Evolutionary conservation across 2,888 invertebrate genomes (phyloP), one percentile per base, ranked within the genome.

Genomic region (Pherbina coryleti): DNA sequence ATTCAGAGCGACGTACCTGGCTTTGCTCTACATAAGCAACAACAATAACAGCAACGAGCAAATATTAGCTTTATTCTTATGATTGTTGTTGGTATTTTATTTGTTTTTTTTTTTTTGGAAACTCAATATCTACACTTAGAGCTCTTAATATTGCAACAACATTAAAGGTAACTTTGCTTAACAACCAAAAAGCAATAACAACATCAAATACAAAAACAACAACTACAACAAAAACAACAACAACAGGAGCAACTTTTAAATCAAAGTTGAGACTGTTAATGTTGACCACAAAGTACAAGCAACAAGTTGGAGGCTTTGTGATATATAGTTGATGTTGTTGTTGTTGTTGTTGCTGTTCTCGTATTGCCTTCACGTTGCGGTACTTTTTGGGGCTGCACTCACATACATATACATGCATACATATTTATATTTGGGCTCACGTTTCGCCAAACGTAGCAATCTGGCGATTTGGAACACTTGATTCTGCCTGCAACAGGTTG

Each of bases 281-380:
- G 67, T 62, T 70, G 75, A 70, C 70, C 75, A 75, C 69, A 70
- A 78, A 75, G 53, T 70, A 57, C 53, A 70, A 70, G 60, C 55
- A 62, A 73, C 73, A 62, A 62, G 64, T 74, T 57, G 71, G 37
- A 44, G 34, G n/a, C 51, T 49, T 67, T 67, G 7, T 62, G 62
- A 51, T 66, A 64, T 77, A 78, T 80, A 77, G 79, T 79, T 82
- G 64, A 66, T 78, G 75, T 64, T 74, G 22, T 11, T 44, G 51
- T 67, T 77, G 51, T 66, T 78, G 79, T 71, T 78, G 80, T 76
- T 53, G 51, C 60, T 79, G 25, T 17, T 77, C 66, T 57, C 44
- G 53, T 49, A 37, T 5, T 53, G 19, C 64, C 51, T 79, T 78
- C 78, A 51, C 77, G 82, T 83, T 83, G 82, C 77, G 79, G 81